A percentile compares a stretch with the other conserved stretches of the same genome.
Conservation (phyloP, 92 coral and sea anemone genomes). For the Umimayanthus chanpuru region DNA sequence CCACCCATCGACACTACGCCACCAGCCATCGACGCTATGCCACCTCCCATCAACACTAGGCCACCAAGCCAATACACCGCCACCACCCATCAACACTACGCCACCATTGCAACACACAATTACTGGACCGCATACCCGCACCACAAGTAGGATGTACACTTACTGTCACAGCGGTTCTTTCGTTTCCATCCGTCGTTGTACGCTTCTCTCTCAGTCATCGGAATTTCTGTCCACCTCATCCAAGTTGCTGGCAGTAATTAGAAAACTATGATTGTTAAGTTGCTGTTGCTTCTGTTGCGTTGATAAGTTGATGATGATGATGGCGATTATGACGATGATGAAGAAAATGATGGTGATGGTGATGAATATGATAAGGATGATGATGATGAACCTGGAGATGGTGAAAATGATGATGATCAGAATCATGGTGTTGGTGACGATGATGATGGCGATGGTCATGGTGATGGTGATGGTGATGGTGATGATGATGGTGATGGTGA, state of each 20-base stretch:
- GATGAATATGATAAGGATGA: no score
- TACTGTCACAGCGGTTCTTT: constrained; percentile 24
- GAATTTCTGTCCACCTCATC: constrained; percentile 38
- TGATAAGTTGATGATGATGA: not conserved
- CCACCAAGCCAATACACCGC: not conserved
- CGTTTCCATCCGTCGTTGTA: constrained; percentile 14
- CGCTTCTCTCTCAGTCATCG: constrained; percentile 22
- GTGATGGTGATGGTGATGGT: no score
- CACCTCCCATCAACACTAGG: not conserved
- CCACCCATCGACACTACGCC: no score
- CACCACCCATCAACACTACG: not conserved
- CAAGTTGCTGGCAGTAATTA: constrained; percentile 12
- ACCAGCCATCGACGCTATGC: no score
- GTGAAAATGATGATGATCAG: no score
- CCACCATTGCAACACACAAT: not conserved
- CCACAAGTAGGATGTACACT: not conserved
- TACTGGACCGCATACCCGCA: not conserved
- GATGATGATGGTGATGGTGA: no score
- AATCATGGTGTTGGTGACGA: no score
- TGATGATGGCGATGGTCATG: no score
- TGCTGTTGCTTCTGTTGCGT: not conserved
- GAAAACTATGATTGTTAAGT: not conserved
- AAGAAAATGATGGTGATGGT: no score
- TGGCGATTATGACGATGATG: not conserved
- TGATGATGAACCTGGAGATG: no score